Conservation (phyloP, 2,888 invertebrate genomes). For the Sussaba pulchella region DNA sequence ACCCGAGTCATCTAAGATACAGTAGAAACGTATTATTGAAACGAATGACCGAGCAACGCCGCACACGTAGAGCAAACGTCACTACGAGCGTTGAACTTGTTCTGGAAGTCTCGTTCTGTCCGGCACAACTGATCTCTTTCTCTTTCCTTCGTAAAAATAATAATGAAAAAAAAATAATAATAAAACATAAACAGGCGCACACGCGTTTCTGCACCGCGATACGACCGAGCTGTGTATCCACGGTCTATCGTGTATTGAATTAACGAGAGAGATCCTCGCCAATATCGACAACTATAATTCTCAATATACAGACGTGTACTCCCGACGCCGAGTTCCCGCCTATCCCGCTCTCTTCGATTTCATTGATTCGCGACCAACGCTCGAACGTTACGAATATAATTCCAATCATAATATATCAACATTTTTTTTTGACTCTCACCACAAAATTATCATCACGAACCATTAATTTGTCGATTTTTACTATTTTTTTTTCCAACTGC, state of each 20-base stretch:
- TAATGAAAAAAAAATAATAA: slow-evolving; percentile 64
- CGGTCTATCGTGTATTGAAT: slow-evolving; percentile 47
- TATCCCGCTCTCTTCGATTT: slow-evolving; percentile 22
- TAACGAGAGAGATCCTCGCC: slow-evolving; percentile 60
- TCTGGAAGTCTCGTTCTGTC: slow-evolving; percentile 48
- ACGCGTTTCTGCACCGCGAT: slow-evolving; percentile 54
- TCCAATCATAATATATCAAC: neutral
- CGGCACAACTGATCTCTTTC: slow-evolving; percentile 52
- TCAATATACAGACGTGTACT: slow-evolving; percentile 36
- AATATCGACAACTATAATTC: slow-evolving; percentile 57
- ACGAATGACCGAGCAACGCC: slow-evolving; percentile 36
- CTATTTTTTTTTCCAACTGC: no score
- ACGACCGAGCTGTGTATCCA: slow-evolving; percentile 27
- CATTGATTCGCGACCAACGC: neutral
- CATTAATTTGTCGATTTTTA: no score
- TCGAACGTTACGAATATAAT: neutral
- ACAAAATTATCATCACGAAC: no score
- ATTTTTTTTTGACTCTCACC: neutral
- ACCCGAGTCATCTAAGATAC: slow-evolving; percentile 48
- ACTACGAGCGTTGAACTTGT: slow-evolving; percentile 62
- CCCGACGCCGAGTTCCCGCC: slow-evolving; percentile 24
- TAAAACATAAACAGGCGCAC: no score
- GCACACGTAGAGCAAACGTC: slow-evolving; percentile 44
- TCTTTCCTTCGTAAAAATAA: slow-evolving; percentile 32
- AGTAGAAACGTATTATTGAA: slow-evolving; percentile 55